Percentiles rank a stretch among this genome's conserved stretches.
Conservation (phyloP, 2,888 invertebrate species). For the Leucania comma region DNA sequence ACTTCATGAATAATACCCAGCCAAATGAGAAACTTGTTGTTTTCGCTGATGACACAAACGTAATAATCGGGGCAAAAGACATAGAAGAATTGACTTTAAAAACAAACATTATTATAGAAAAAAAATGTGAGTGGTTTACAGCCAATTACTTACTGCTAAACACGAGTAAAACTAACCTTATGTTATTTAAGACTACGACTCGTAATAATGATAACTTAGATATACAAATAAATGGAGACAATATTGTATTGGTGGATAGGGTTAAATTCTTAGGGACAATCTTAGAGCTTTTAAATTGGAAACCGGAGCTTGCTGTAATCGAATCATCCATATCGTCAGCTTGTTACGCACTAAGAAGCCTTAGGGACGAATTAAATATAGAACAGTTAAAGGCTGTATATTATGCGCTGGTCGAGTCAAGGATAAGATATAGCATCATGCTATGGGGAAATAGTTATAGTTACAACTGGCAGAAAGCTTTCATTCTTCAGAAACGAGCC, state of each 20-base stretch:
- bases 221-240: no score
- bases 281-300: background rate
- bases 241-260: no score
- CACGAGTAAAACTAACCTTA: no score
- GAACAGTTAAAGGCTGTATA: no score
- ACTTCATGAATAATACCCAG: background rate
- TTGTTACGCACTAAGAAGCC: background rate
- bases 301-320: background rate
- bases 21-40: conserved; percentile 1
- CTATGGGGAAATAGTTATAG: background rate
- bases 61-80: conserved; percentile 1
- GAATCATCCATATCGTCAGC: background rate
- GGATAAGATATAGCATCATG: no score
- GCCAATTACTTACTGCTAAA: no score
- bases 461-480: background rate
- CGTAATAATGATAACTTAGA: no score
- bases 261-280: background rate
- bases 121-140: background rate
- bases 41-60: conserved; percentile 1
- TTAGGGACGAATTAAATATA: no score
- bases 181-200: no score
- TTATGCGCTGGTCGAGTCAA: no score
- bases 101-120: background rate
- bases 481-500: background rate
- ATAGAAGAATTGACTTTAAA: background rate